Evolutionary conservation across 2,113 vertebrate species (phyloP), one percentile per base, ranked within the genome.

Genomic region (Ariopsis seemanni): DNA sequence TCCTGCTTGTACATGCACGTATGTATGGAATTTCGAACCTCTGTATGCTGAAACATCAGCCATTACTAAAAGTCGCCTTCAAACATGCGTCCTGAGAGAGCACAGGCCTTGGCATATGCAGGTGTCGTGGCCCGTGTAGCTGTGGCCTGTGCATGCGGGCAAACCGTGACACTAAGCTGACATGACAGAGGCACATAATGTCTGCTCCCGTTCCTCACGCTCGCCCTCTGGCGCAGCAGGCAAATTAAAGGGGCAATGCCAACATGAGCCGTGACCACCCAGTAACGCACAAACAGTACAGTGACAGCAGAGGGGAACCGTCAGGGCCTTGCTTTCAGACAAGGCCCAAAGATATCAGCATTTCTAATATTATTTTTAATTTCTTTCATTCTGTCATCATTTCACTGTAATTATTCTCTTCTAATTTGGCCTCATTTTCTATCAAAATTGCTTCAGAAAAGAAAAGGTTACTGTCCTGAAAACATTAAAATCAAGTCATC

Each of bases 101-200:
- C 80, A 71, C n/a, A 50, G 15, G 30, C 57, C 62, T 85, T 25
- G 53, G 67, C 55, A 55, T 67, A 72, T 48, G 84, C 63, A 94
- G 94, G 94, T 95, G 92, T 92, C 90, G 90, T 81, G 27, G 57
- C 78, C 92, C 92, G 89, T 90, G 91, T 86, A 69, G 94, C 91
- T 83, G 87, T 91, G 85, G 91, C 91, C 93, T 89, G 91, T 90
- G 92, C 91, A 91, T 90, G 92, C 92, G 91, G 92, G 93, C 91
- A 93, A 93, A 91, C 87, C 79, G 75, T 94, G 96, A 96, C 57
- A 87, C 91, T 96, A 95, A 96, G 86, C 83, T 88, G 88, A 95
- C 90, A 93, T 94, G 94, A 95, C 95, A 95, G 94, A 93, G 95
- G 93, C 93, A 95, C 95, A 95, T 95, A 94, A 95, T 93, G 94